Percentiles rank a stretch among this genome's conserved stretches.
Evolutionary conservation across 2,888 invertebrate species (phyloP).

Genomic region (Melanophora roralis): DNA sequence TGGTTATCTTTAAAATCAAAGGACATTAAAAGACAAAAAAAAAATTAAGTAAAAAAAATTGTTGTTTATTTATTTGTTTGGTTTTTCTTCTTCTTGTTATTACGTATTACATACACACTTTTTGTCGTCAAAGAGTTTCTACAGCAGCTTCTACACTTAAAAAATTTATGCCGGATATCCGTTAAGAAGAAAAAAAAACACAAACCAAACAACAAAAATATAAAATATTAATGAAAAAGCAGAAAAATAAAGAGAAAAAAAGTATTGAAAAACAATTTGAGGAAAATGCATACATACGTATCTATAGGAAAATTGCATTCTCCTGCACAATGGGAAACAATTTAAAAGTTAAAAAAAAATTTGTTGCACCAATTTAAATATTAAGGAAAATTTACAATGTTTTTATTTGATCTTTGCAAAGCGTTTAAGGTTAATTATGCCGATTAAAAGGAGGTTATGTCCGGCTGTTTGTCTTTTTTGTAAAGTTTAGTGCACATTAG

Average conservation of each 20-base stretch:
- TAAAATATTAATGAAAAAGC: slow-evolving; percentile 36
- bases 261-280: neutral
- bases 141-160: neutral
- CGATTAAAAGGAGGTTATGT: too few relatives aligned
- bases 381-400: neutral
- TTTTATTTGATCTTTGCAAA: too few relatives aligned
- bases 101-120: neutral
- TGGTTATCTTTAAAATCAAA: slow-evolving; percentile 23
- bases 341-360: neutral
- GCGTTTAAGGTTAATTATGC: too few relatives aligned
- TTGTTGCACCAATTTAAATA: neutral
- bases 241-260: neutral
- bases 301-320: neutral
- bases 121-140: slow-evolving; percentile 22
- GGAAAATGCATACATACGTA: too few relatives aligned
- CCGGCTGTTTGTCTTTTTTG: too few relatives aligned
- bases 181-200: slow-evolving; percentile 1
- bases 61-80: neutral
- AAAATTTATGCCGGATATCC: slow-evolving; percentile 50
- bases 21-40: slow-evolving; percentile 10
- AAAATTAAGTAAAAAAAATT: slow-evolving; percentile 40
- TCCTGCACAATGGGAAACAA: neutral
- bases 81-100: neutral
- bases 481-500: too few relatives aligned
- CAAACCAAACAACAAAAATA: slow-evolving; percentile 14